Percentiles rank a stretch among this genome's conserved stretches.
These are phyloP conservation scores for Mus minutoides DNA, from an alignment of 2,797 vertebrate species.

Conservation along the genomic window DNA sequence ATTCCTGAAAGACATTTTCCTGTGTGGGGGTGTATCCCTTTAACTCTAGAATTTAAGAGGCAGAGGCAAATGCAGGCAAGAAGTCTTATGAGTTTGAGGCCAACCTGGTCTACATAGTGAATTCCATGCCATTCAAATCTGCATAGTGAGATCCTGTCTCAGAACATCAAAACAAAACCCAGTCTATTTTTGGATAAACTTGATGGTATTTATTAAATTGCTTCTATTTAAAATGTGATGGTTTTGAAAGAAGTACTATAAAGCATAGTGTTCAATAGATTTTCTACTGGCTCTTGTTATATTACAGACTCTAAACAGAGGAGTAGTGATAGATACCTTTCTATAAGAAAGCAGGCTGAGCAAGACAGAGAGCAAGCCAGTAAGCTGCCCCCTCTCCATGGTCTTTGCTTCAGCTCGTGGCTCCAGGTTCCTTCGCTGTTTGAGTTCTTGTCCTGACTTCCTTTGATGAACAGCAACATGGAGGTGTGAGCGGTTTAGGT, in stretches of 20 bases:
- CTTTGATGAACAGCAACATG: too few relatives aligned
- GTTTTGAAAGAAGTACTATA: not conserved
- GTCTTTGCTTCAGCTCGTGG: not conserved
- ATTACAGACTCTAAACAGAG: not conserved
- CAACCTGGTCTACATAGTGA: not conserved
- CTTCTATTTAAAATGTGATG: not conserved
- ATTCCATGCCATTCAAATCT: not conserved
- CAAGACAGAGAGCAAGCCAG: not conserved
- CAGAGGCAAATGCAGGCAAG: not conserved
- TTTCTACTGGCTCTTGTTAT: not conserved
- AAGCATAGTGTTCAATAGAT: not conserved
- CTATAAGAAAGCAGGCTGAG: not conserved
- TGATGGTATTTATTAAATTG: slow-evolving; percentile 34
- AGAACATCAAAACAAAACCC: not conserved
- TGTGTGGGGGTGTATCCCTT: not conserved
- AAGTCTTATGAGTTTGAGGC: too few relatives aligned
- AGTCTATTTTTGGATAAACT: not conserved
- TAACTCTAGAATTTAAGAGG: not conserved
- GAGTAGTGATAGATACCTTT: not conserved
- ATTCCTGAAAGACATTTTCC: not conserved
- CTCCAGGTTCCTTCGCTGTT: not conserved
- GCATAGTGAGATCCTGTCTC: not conserved
- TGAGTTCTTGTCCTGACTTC: not conserved
- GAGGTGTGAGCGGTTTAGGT: not conserved
- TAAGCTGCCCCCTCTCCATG: too few relatives aligned